Evolutionary conservation across 2,113 vertebrate species (phyloP).

Genomic region (Paracanthobrama guichenoti): DNA sequence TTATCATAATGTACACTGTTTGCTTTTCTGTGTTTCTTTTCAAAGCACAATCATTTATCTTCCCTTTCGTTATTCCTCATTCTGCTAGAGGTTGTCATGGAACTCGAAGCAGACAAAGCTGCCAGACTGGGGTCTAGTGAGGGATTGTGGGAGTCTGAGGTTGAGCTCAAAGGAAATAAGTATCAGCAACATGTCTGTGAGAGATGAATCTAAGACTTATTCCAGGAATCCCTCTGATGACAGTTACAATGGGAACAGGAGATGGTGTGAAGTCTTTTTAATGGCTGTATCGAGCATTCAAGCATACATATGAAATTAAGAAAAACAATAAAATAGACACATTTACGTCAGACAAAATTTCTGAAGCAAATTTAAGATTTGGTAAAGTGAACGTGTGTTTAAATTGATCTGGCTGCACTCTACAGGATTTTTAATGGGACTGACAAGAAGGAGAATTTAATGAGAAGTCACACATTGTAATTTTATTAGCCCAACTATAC

Average conservation of each 20-base stretch:
- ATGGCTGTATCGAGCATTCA: background rate
- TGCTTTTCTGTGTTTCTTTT: background rate
- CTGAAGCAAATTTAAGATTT: background rate
- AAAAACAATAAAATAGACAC: too few species aligned
- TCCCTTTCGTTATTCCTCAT: background rate
- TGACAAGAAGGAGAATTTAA: too few species aligned
- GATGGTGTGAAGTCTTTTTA: background rate
- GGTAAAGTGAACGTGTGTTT: too few species aligned
- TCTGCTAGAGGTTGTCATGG: conserved; percentile 23
- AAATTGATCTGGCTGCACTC: too few species aligned
- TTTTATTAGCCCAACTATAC: too few species aligned
- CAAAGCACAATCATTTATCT: background rate
- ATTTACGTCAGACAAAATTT: too few species aligned
- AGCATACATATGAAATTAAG: background rate
- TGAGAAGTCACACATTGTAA: too few species aligned
- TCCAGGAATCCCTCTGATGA: background rate
- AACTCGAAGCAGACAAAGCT: conserved; percentile 17
- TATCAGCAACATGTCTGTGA: conserved; percentile 6
- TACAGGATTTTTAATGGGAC: too few species aligned
- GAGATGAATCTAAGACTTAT: background rate
- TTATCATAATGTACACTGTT: conserved; percentile 7
- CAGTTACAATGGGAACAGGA: background rate
- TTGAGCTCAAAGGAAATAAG: conserved; percentile 5
- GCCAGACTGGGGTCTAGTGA: background rate
- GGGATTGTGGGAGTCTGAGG: conserved; percentile 7